Evolutionary conservation across 2,113 vertebrate genomes (phyloP), one percentile per base, ranked within the genome.

Genomic region (Lethenteron reissneri): DNA sequence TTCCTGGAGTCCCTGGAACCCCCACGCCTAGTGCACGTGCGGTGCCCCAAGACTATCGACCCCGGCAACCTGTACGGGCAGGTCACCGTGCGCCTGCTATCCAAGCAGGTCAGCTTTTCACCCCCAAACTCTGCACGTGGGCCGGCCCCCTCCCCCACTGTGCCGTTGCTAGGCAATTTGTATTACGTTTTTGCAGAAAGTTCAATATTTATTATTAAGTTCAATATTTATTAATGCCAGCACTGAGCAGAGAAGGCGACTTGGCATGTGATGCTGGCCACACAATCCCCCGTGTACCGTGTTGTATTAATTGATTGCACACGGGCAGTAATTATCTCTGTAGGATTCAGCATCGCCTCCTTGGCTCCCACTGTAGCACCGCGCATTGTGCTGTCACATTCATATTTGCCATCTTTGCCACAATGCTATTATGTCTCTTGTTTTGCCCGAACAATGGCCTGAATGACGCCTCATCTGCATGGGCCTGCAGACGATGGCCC

Each of bases 61-160:
- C 81, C 84, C 2, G 81, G 83, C 68, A 90, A 95, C 77, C 57
- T 88, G 10, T 97, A 92, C 0, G 89, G 86, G 3, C 94, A 97
- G 79, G 80, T 97, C 77, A 97, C 94, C 0, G 80, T 97, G 6
- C 84, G 91, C 69, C 83, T 96, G 83, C 92, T 97, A 78, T 88
- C 82, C 1, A 84, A 80, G 15, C 94, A 97, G 89, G 94, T 96
- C 76, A 21, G 11, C 56, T n/a, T 15, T 19, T 11, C 2, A 8
- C 14, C 10, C 25, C n/a, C 25, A 9, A 68, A n/a, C 64, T 17
- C 64, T 41, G 5, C 41, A 41, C 41, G 41, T 19, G 17, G 17
- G 17, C 17, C 17, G 17, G 17, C 17, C 17, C 17, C 17, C 17
- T 19, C 17, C 25, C 25, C 25, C 25, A 41, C 25, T 41, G 25